Evolutionary conservation across 2,113 vertebrate species (phyloP).

Genomic region (Clarias gariepinus): DNA sequence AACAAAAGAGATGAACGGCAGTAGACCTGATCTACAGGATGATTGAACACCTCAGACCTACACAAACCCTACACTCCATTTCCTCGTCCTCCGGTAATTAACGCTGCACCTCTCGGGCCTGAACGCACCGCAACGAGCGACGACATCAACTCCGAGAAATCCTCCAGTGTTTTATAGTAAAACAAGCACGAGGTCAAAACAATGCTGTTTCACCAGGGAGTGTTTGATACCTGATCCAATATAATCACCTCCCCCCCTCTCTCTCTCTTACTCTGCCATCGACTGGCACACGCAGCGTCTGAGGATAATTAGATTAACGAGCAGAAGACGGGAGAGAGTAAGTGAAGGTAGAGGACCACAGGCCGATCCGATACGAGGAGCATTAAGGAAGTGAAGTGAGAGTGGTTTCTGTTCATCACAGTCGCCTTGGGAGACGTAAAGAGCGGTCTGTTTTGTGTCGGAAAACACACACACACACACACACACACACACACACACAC

Average conservation of each 20-base stretch:
- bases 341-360: background rate
- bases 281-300: conserved; percentile 12
- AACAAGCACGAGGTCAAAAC: conserved; percentile 14
- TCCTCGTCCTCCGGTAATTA: background rate
- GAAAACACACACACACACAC: background rate
- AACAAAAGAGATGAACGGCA: background rate
- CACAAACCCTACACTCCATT: background rate
- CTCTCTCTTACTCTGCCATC: background rate
- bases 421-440: background rate
- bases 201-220: conserved; percentile 8
- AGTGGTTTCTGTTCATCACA: conserved; percentile 31
- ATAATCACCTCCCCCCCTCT: background rate
- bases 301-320: conserved; percentile 35
- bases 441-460: background rate
- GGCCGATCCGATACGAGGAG: background rate
- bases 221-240: conserved; percentile 19
- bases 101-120: background rate
- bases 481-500: background rate
- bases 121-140: background rate
- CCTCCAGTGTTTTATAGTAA: conserved; percentile 3
- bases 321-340: background rate
- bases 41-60: no score
- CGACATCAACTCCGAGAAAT: background rate
- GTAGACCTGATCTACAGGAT: background rate
- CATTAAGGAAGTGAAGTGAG: background rate